A percentile compares a stretch with the other conserved stretches of the same genome.
Conservation (phyloP, 1,140 invertebrate genomes). For the Brachionus plicatilis region DNA sequence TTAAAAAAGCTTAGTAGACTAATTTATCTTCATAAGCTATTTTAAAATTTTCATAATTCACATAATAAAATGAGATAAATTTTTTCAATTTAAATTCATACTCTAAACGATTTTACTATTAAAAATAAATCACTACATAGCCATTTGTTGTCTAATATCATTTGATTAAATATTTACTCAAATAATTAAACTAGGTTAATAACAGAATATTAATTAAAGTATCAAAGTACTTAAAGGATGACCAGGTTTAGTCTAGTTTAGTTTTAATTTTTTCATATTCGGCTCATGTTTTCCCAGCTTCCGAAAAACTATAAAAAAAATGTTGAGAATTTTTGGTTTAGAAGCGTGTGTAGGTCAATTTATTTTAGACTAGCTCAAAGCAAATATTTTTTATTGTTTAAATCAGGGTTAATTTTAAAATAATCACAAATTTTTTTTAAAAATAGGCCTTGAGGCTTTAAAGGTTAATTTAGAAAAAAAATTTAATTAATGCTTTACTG, state of each 20-base stretch:
- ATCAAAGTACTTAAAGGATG: not conserved
- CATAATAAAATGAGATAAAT: no score
- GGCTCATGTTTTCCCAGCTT: not conserved
- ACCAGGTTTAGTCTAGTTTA: not conserved
- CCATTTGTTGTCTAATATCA: not conserved
- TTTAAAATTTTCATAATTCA: no score
- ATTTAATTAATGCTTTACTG: not conserved
- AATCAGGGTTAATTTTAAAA: not conserved
- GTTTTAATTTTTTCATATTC: not conserved
- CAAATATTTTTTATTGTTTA: not conserved
- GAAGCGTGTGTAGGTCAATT: not conserved
- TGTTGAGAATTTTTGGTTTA: not conserved
- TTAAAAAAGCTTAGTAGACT: no score
- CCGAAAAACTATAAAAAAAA: not conserved
- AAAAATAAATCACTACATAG: not conserved
- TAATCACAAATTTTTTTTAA: not conserved
- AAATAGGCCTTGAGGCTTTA: not conserved
- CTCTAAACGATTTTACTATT: not conserved
- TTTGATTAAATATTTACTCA: not conserved
- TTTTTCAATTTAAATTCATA: no score
- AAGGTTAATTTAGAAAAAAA: not conserved
- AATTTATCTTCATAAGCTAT: no score
- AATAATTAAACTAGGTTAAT: conserved; percentile 3
- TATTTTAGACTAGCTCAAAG: not conserved
- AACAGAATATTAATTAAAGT: not conserved